Evolutionary conservation across 1,140 invertebrate genomes (phyloP), one percentile per base, ranked within the genome.

Genomic region (Macrostomum lignano): DNA sequence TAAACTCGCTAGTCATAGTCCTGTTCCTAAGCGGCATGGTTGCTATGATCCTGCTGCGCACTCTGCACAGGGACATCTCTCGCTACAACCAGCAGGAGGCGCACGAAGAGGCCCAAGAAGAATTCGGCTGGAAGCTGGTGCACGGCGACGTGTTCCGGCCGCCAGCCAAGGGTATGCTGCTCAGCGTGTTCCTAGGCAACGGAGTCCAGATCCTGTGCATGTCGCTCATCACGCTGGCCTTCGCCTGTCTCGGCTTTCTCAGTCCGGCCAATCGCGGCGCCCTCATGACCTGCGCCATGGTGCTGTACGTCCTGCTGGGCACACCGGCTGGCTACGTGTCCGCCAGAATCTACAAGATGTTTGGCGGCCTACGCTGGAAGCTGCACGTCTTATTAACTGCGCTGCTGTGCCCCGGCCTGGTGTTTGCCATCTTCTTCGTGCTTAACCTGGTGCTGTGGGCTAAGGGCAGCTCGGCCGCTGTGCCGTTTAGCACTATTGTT

Each of bases 331-430:
- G 88, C 6, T 94, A 88, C 57, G 72, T 82, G 15, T 86, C 82
- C 30, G 77, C 88, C 4, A 63, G 84, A 42, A 71, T 96, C 40
- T 96, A 94, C 55, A 96, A 94, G 64, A 57, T 57, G 57, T 91
- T 91, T 58, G 78, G 82, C 10, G 88, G 86, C 10, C 72, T 88
- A 44, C 78, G 82, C 49, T 96, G 88, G 88, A 94, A 94, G 58
- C 77, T 75, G 17, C 96, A 96, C 61, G 77, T 96, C 3, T 53
- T 94, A 19, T 61, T 93, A 1, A 96, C 88, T 6, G 81, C 82
- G 2, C 76, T 86, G 65, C 61, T 94, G 2, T 77, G 79, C 48
- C 82, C 86, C 20, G 78, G 82, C 6, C 65, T 91, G 44, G 74
- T 96, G 1, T 96, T 96, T 61, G 66, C 65, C 7, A 59, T 93